Evolutionary conservation across 2,113 vertebrate genomes (phyloP), one percentile per base, ranked within the genome.

Genomic region (Apteryx owenii): DNA sequence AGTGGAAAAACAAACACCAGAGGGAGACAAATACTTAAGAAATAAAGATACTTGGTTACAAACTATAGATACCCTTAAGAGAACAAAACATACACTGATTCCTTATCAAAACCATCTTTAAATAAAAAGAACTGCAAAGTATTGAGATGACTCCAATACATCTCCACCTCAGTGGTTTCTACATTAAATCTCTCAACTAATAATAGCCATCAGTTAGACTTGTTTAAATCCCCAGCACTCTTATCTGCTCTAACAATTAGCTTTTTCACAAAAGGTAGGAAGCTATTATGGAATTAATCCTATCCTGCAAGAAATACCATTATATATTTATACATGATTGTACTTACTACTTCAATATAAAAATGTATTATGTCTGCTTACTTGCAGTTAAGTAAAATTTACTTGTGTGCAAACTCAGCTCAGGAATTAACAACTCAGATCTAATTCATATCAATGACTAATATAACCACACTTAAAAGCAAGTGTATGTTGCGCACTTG

Each of bases 21-120:
- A 95, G 94, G 96, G 94, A 96, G 90, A 98, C 79, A 95, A 88
- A 97, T 2, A 7, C 85, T 82, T 69, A 81, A 58, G 73, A 76
- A 95, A 84, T 31, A 68, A 42, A 88, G 25, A 88, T 29, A 70
- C 72, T 66, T 3, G 5, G 25, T 38, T 68, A 73, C 3, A 68
- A 73, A 58, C 4, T 60, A 60, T 26, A 77, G 38, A n/a, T 50
- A 38, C 3, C 58, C 48, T 69, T n/a, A 61, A 85, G 42, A 56
- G 54, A 78, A 53, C 48, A 51, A 72, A 25, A n/a, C 46, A 50
- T 19, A 73, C 56, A 65, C 6, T 23, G 62, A 36, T 40, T 80
- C 54, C 64, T 71, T 68, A 83, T 7, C 76, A 90, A 91, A 88
- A 54, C 28, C 19, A 46, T 26, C 56, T 87, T 72, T 66, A 56